Conservation (phyloP, 2,888 invertebrate genomes). For the Amiota mariae region DNA sequence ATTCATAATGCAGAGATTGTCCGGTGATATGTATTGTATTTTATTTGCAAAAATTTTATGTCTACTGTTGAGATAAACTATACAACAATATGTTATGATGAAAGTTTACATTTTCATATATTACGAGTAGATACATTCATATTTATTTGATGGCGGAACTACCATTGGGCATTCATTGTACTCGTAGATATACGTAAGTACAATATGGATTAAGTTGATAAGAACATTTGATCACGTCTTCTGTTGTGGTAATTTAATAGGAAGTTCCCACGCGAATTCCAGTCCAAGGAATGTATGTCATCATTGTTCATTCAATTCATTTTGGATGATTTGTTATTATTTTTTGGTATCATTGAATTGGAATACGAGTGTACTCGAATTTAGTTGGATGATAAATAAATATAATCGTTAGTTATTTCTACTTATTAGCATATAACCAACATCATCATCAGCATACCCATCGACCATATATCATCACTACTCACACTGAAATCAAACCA, state of each 20-base stretch:
- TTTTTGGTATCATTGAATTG: too few species aligned
- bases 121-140: neutral
- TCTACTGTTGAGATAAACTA: neutral
- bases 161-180: neutral
- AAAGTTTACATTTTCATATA: constrained; percentile 9
- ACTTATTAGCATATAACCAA: too few species aligned
- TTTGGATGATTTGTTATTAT: too few species aligned
- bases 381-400: too few species aligned
- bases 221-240: constrained; percentile 22
- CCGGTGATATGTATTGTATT: too few species aligned
- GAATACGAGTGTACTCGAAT: too few species aligned
- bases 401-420: too few species aligned
- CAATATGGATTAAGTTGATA: neutral
- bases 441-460: too few species aligned
- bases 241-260: constrained; percentile 21
- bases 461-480: too few species aligned
- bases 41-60: constrained; percentile 26
- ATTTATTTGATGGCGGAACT: constrained; percentile 8
- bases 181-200: neutral
- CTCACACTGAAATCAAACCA: too few species aligned
- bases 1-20: constrained; percentile 8
- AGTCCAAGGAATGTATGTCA: constrained; percentile 17
- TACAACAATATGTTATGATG: neutral
- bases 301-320: neutral
- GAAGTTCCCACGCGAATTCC: constrained; percentile 31